Conservation (phyloP, 2,797 vertebrate species). For the Crossoptilon crossoptilon region DNA sequence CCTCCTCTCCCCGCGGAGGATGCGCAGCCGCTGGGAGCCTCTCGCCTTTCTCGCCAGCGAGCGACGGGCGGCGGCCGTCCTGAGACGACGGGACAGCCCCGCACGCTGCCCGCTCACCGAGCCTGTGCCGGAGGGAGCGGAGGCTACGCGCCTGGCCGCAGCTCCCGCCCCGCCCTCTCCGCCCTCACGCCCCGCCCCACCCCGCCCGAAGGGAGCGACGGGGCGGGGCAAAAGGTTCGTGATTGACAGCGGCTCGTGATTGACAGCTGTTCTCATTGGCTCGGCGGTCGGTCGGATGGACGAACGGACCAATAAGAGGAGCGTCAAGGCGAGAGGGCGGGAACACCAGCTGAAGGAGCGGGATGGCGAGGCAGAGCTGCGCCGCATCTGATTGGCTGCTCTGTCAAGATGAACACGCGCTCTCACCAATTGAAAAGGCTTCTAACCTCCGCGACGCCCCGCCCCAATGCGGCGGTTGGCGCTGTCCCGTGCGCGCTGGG, state of each 20-base stretch:
- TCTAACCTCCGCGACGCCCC: fast-evolving
- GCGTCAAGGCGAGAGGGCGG: too few relatives aligned
- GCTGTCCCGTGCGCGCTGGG: not conserved
- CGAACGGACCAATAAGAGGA: not conserved
- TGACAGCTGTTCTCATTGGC: not conserved
- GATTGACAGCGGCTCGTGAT: not conserved
- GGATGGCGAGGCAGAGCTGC: not conserved
- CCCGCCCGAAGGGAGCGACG: not conserved
- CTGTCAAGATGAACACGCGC: fast-evolving
- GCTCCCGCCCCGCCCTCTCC: conserved; percentile 22
- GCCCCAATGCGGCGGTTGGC: conserved; percentile 39
- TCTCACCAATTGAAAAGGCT: fast-evolving
- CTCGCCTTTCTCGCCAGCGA: not conserved
- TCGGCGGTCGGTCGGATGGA: not conserved
- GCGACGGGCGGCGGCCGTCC: not conserved
- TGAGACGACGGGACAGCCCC: not conserved
- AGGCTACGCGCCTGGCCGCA: not conserved
- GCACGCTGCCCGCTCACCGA: not conserved
- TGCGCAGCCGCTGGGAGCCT: not conserved
- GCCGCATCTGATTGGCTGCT: not conserved
- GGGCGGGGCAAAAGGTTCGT: not conserved
- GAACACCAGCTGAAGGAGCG: too few relatives aligned
- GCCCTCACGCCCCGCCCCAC: not conserved
- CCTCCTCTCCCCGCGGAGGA: not conserved
- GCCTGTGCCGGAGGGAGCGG: not conserved